Base-by-base conservation (phyloP, 92 coral and sea anemone species). In the Zoanthus gigantus region DNA sequence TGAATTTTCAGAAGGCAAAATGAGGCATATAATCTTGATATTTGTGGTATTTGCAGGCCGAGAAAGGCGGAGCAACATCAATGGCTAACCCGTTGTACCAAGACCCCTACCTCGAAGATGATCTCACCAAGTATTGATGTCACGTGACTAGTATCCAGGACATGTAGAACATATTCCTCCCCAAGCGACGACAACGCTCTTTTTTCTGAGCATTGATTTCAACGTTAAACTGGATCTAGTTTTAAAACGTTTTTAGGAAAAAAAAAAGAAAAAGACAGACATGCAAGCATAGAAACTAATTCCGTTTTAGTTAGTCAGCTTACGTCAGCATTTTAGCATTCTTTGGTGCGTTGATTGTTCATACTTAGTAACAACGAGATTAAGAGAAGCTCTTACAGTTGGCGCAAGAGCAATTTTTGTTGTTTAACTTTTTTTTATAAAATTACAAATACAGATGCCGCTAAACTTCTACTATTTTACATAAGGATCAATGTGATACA, bases 71-170 rank as follows among this genome's bases (percentile, higher is more conserved):
- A 0, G 98, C 97, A 2, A 93, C 99, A 17, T 97, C 99, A 6
- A 97, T 97, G 99, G 98, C 99, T 0, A 97, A 97, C 75, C 99
- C 99, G 11, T 91, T 97, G 16, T 97, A 97, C 83, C 99, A 97
- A 91, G 99, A 97, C 77, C 99, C 99, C 2, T 97, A 97, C 88
- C 90, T 95, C 32, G 98, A 96, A 72, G 98, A 97, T 65, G 99
- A 97, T 88, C 93, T 95, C 37, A 81, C 56, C 88, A 89, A 93
- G 52, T 95, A 93, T 72, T 93, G 86, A 92, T 30, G 56, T 30
- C 44, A 81, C n/a, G 61, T 50, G 30, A 32, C 37, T 68, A 63
- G 47, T 37, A 50, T 10, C 1, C 60, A 45, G 57, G 52, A 29
- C 34, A 66, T 65, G 18, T 65, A 65, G 57, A 31, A 81, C 85